These are phyloP conservation scores for Babylonia areolata DNA, from an alignment of 1,140 invertebrate species.

Conservation along the genomic window DNA sequence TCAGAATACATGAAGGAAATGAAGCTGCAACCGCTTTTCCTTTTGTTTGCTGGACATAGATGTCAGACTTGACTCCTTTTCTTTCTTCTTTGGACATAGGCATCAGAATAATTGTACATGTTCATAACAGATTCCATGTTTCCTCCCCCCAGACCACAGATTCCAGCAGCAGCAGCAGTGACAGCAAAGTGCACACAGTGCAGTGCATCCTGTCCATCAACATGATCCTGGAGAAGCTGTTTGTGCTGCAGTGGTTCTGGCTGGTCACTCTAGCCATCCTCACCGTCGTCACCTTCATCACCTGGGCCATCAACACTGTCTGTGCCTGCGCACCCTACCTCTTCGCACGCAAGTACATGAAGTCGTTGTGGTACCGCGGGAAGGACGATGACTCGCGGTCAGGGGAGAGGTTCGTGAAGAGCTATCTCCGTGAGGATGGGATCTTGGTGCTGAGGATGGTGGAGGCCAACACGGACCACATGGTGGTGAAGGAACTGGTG, in stretches of 20 bases:
- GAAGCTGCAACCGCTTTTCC: no score
- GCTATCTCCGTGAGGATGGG: slow-evolving; percentile 70
- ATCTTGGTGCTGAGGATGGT: slow-evolving; percentile 67
- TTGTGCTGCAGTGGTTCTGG: slow-evolving; percentile 78
- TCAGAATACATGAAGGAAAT: no score
- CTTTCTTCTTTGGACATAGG: no score
- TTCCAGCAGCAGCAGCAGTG: background rate
- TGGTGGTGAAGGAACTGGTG: slow-evolving; percentile 66
- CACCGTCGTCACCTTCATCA: slow-evolving; percentile 51
- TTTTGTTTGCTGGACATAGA: no score
- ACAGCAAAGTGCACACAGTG: slow-evolving; percentile 57
- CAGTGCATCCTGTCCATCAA: slow-evolving; percentile 78
- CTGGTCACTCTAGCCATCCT: slow-evolving; percentile 74
- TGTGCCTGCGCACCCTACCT: slow-evolving; percentile 44
- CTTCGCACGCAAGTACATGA: slow-evolving; percentile 63
- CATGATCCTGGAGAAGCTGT: slow-evolving; percentile 78
- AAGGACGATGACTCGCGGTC: slow-evolving; percentile 49
- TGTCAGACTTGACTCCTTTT: no score
- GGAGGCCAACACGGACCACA: slow-evolving; percentile 67
- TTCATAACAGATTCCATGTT: background rate
- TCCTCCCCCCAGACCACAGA: background rate
- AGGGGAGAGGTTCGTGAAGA: slow-evolving; percentile 57
- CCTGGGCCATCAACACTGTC: slow-evolving; percentile 53
- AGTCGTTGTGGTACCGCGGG: slow-evolving; percentile 51
- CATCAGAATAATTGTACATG: background rate